These are phyloP conservation scores for Deilephila elpenor DNA, from an alignment of 2,888 invertebrate genomes.

Conservation along the genomic window DNA sequence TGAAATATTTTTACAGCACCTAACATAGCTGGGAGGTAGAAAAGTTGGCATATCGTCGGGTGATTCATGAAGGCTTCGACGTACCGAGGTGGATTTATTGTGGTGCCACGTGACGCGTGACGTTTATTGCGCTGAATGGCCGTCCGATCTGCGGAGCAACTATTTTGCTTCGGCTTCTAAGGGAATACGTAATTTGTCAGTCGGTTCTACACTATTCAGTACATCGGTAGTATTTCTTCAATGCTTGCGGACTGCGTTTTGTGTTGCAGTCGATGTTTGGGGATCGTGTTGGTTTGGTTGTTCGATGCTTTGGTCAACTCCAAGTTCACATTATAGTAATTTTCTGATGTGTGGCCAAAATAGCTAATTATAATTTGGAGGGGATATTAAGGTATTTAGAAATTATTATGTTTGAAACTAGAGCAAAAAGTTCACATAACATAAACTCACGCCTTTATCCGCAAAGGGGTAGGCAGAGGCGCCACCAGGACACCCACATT, in stretches of 20 bases:
- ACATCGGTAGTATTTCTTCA: neutral
- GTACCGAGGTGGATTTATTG: conserved; percentile 71
- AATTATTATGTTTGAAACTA: too few species aligned
- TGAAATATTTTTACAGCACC: neutral
- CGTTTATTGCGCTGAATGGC: conserved; percentile 73
- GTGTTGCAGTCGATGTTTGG: neutral
- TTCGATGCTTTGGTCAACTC: neutral
- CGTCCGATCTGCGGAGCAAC: conserved; percentile 48
- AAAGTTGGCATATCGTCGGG: conserved; percentile 64
- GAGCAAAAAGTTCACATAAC: too few species aligned
- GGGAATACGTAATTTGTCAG: conserved; percentile 53
- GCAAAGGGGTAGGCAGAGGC: too few species aligned
- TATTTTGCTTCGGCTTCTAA: conserved; percentile 52
- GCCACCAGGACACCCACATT: too few species aligned
- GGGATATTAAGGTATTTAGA: too few species aligned
- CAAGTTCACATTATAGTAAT: too few species aligned
- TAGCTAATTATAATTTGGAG: too few species aligned
- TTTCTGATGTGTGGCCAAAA: too few species aligned
- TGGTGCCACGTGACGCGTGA: conserved; percentile 66
- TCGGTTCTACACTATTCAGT: neutral
- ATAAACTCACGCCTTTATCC: too few species aligned
- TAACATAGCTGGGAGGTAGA: conserved; percentile 19
- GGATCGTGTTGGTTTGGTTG: neutral
- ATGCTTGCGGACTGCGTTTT: neutral
- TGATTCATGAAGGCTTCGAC: conserved; percentile 69